Conservation (phyloP, 2,797 vertebrate species). For the Staurois parvus region DNA sequence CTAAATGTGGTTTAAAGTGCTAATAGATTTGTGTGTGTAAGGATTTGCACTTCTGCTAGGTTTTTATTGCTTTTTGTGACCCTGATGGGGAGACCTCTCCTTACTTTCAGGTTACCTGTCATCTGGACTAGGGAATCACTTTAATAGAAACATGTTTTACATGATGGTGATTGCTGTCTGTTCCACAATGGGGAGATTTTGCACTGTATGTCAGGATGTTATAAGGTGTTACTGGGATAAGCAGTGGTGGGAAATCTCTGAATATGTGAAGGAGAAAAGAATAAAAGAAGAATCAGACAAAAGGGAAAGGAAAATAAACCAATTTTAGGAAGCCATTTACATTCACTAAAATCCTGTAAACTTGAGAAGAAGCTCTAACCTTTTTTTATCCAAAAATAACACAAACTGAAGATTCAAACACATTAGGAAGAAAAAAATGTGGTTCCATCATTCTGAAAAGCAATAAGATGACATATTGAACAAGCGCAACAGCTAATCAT, state of each 20-base stretch:
- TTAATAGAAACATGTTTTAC: neutral
- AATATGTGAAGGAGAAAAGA: constrained; percentile 2
- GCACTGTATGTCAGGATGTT: no score
- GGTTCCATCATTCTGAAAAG: neutral
- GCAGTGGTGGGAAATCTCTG: neutral
- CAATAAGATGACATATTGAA: constrained; percentile 52
- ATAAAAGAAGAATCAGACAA: neutral
- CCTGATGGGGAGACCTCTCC: no score
- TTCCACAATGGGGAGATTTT: no score
- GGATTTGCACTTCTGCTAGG: no score
- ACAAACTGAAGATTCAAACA: neutral
- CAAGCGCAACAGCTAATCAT: constrained; percentile 52
- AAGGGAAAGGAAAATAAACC: neutral
- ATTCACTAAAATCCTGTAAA: constrained; percentile 29
- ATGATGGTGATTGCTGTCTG: no score
- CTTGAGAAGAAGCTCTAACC: constrained; percentile 44
- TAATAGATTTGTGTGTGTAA: no score
- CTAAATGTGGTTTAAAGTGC: no score
- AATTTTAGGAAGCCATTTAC: constrained; percentile 20
- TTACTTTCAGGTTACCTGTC: no score
- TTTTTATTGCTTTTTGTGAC: no score
- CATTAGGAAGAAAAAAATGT: constrained; percentile 36
- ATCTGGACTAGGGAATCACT: neutral
- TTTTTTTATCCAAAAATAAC: constrained; percentile 49
- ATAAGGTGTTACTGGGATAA: no score